Evolutionary conservation across 2,888 invertebrate genomes (phyloP), one percentile per base, ranked within the genome.

Genomic region (Campaea margaritaria): DNA sequence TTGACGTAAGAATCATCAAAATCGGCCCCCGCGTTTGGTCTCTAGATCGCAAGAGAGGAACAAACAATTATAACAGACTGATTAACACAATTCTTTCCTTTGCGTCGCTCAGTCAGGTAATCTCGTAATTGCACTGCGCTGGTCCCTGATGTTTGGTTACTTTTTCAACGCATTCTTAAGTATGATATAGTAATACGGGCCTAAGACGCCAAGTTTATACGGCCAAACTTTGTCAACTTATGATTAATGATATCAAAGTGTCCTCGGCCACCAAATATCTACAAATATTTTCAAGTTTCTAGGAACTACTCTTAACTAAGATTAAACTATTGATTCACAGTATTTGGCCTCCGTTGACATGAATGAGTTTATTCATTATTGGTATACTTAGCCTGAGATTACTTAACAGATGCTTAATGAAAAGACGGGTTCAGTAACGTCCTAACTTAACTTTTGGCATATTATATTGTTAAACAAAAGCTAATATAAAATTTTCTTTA

Each of bases 191-290:
- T 39, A 21, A 49, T 49, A 49, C 43, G 44, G 52, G 38, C 44
- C 42, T 21, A 36, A 48, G 42, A 31, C 34, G 51, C 31, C 70
- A 76, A 81, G 77, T 80, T 81, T 79, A 76, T 75, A 74, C 69
- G 73, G 68, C 60, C 57, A 62, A 75, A 81, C 75, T 80, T 83
- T 15, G 64, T 62, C 50, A 84, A 85, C 78, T 85, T 81, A 79
- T 81, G 81, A 83, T 83, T 82, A 82, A 82, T 79, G 74, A 69
- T 74, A 75, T 70, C 72, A 66, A 76, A 75, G 78, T 46, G 53
- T 53, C 53, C 53, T 53, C 45, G 38, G 39, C 28, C 45, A 45
- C 39, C 53, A 46, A 53, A 45, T 53, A 44, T 8, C 13, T 45
- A 38, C 28, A 46, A 36, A 53, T 53, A 53, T 45, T 53, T 53